Percentiles rank a stretch among this genome's conserved stretches.
Evolutionary conservation across 2,113 vertebrate species (phyloP).

Genomic region (Tichodroma muraria): DNA sequence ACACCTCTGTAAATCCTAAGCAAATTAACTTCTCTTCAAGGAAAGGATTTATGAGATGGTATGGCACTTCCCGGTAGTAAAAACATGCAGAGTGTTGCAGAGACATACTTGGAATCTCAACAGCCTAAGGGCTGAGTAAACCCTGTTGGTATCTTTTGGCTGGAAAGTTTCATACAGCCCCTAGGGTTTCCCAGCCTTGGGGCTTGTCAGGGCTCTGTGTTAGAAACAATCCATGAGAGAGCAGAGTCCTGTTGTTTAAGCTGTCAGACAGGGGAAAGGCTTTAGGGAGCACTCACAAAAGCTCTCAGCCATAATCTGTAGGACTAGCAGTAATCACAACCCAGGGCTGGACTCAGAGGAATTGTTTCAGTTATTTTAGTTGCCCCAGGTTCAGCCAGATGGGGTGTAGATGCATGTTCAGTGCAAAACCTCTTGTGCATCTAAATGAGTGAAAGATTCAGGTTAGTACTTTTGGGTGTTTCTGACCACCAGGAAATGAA

Average conservation of each 20-base stretch:
- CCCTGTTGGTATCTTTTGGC: background rate
- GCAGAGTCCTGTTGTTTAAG: background rate
- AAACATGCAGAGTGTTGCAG: background rate
- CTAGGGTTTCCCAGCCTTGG: background rate
- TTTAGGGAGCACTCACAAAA: background rate
- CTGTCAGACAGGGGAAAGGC: background rate
- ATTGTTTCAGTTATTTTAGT: background rate
- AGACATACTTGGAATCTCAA: background rate
- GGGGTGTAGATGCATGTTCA: background rate
- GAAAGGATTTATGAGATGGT: background rate
- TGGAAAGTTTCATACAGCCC: background rate
- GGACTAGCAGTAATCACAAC: background rate
- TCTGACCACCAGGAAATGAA: background rate
- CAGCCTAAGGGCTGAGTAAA: background rate
- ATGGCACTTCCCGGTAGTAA: background rate
- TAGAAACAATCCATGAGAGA: background rate
- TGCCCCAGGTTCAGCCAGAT: background rate
- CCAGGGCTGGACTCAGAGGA: background rate
- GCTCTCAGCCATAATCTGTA: background rate
- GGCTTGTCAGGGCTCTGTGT: background rate
- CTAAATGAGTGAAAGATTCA: background rate
- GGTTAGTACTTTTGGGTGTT: background rate
- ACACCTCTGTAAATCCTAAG: background rate
- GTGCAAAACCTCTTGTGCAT: background rate
- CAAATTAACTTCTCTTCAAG: background rate